Base-by-base conservation (phyloP, 2,888 invertebrate genomes). In the Seira sanloemensis region DNA sequence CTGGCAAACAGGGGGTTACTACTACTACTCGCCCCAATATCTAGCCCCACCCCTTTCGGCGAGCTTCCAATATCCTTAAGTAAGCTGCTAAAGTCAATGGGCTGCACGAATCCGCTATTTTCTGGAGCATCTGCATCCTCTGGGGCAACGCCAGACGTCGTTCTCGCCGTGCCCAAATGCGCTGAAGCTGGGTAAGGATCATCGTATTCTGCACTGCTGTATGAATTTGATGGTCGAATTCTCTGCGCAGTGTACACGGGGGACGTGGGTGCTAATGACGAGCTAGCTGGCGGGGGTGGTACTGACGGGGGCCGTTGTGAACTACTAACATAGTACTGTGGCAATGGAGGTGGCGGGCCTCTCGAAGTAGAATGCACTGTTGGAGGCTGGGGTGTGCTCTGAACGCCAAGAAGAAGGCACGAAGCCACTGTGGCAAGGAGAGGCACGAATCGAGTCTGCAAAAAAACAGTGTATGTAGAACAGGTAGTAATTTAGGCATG, bases 51-150 rank as follows among this genome's bases (percentile, higher is more conserved):
- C 88, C 91, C 91, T 84, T 75, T 75, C 9, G 79, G 75, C 9
- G 72, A 73, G 27, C 74, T 82, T 1, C 85, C 88, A 16, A 91
- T 91, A 74, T 92, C 91, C 74, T 91, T 91, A 87, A 93, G 93
- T 89, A 93, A 91, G n/a, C 92, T 91, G 9, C 92, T 91, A 90
- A 93, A 94, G 90, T 93, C 93, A 90, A 93, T 91, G 16, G 93
- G 92, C 86, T 92, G 91, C 24, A 93, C 92, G 89, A 92, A 93
- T 88, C 92, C 93, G 21, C 87, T 66, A 50, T 88, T 89, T 27
- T 78, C 85, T 46, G 84, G 86, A 16, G 80, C 79, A 12, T 87
- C 74, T 18, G 27, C 79, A 54, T 27, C 54, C n/a, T 62, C 72
- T 0, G 46, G 23, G 2, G 54, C 76, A n/a, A 46, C 79, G 1